Percentiles rank a stretch among this genome's conserved stretches.
phyloP scores from a whole-genome alignment of 2,888 invertebrate genomes.

The Eupithecia tripunctaria region DNA sequence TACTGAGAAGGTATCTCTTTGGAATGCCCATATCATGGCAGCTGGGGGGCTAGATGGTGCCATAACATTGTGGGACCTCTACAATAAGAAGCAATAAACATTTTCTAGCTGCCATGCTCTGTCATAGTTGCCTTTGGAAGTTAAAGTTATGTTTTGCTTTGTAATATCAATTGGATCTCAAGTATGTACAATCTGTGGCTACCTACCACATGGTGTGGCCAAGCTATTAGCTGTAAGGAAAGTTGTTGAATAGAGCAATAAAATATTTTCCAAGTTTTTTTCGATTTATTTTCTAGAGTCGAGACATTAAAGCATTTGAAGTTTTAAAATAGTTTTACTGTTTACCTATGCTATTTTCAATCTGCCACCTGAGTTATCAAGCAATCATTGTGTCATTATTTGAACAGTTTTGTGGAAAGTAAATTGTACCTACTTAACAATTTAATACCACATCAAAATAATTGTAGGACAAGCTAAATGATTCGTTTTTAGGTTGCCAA shows the following conservation, averaged over 20 bases:
- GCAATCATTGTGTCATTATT: slow-evolving; percentile 48
- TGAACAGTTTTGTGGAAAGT: slow-evolving; percentile 30
- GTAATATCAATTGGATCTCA: slow-evolving; percentile 71
- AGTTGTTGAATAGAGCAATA: slow-evolving; percentile 66
- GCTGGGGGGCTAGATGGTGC: slow-evolving; percentile 90
- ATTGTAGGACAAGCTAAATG: neutral
- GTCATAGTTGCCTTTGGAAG: slow-evolving; percentile 69
- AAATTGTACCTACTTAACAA: neutral
- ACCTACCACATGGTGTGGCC: slow-evolving; percentile 56
- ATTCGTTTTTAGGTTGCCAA: slow-evolving; percentile 16
- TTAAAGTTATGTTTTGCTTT: slow-evolving; percentile 59
- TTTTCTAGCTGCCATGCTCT: slow-evolving; percentile 13
- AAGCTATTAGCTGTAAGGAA: slow-evolving; percentile 68
- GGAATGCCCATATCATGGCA: slow-evolving; percentile 91
- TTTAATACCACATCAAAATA: neutral
- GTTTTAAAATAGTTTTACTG: slow-evolving; percentile 49
- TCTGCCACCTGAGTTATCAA: slow-evolving; percentile 47
- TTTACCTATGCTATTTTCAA: slow-evolving; percentile 28
- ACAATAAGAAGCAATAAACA: slow-evolving; percentile 81
- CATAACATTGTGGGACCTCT: slow-evolving; percentile 92
- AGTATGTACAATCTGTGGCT: slow-evolving; percentile 60
- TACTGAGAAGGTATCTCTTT: slow-evolving; percentile 85
- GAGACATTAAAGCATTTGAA: slow-evolving; percentile 68
- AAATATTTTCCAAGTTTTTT: slow-evolving; percentile 73
- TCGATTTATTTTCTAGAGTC: slow-evolving; percentile 61